Evolutionary conservation across 1,140 invertebrate species (phyloP).

Genomic region (Zaprionus tsacasi): DNA sequence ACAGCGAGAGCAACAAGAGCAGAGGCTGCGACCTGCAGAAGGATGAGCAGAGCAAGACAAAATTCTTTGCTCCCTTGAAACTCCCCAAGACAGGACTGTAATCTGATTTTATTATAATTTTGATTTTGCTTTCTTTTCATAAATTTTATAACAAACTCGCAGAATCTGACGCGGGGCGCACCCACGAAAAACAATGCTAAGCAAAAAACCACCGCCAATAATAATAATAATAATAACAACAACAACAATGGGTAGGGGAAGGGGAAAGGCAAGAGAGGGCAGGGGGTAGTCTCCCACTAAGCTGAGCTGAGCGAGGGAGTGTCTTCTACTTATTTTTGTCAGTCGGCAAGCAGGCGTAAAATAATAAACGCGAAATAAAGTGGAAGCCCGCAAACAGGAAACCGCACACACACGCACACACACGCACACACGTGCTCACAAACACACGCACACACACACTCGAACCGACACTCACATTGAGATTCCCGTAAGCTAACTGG

Average conservation of each 20-base stretch:
- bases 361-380: constrained; percentile 82
- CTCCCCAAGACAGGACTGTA: constrained; percentile 57
- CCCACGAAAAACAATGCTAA: constrained; percentile 37
- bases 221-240: constrained; percentile 67
- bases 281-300: constrained; percentile 37
- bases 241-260: constrained; percentile 9
- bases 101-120: constrained; percentile 83
- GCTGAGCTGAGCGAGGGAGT: constrained; percentile 43
- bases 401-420: constrained; percentile 40
- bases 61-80: constrained; percentile 41
- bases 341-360: constrained; percentile 78
- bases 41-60: background rate
- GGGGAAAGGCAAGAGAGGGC: background rate
- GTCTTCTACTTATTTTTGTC: constrained; percentile 58
- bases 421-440: constrained; percentile 25
- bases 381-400: constrained; percentile 69
- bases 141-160: constrained; percentile 79
- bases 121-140: constrained; percentile 82
- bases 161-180: background rate
- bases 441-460: background rate
- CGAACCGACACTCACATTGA: background rate
- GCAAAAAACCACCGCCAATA: constrained; percentile 43
- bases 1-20: background rate
- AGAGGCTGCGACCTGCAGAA: too few relatives aligned
- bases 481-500: constrained; percentile 6